Evolutionary conservation across 2,888 invertebrate genomes (phyloP), one percentile per base, ranked within the genome.

Genomic region (Lymantria monacha): DNA sequence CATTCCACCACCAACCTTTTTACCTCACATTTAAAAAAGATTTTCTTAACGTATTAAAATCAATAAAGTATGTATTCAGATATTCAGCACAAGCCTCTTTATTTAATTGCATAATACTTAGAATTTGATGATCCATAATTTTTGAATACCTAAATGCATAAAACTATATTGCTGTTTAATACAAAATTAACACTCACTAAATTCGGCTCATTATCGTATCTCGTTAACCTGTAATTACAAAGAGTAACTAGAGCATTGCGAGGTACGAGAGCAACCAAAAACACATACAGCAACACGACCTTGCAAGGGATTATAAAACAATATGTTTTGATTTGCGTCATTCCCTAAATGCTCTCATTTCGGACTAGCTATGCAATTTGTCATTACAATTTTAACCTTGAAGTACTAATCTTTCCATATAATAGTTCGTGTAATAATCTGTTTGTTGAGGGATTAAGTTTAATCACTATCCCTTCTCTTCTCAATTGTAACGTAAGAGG

Each of bases 231-330:
- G 66, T 65, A 76, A 76, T 76, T 74, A 72, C 66, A 59, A 55
- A 43, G 43, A 57, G 42, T 69, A 81, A 82, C 63, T 80, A 79
- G 82, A 81, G 80, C 82, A 79, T 78, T 78, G 68, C 79, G 49
- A 59, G 53, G 62, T 55, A 56, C 72, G 68, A 63, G 60, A 68
- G 68, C 55, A 69, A 66, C 65, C 63, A 59, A 72, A 74, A 75
- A 75, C 70, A 74, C 73, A 73, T 22, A 73, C 74, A 68, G 57
- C 51, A 63, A 62, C 48, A 59, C 59, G 69, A 72, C 74, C 76
- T 76, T 78, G 76, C 57, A 58, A 58, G 63, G 61, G 62, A 70
- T 74, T 70, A 68, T 63, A 68, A 63, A 69, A 69, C 64, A 71
- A 66, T 67, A 64, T 64, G 54, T 65, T 60, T 61, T 60, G 61